Evolutionary conservation across 30 jellyfish, hydroid and myxozoan species (phyloP).

Genomic region (Catostylus mosaicus): DNA sequence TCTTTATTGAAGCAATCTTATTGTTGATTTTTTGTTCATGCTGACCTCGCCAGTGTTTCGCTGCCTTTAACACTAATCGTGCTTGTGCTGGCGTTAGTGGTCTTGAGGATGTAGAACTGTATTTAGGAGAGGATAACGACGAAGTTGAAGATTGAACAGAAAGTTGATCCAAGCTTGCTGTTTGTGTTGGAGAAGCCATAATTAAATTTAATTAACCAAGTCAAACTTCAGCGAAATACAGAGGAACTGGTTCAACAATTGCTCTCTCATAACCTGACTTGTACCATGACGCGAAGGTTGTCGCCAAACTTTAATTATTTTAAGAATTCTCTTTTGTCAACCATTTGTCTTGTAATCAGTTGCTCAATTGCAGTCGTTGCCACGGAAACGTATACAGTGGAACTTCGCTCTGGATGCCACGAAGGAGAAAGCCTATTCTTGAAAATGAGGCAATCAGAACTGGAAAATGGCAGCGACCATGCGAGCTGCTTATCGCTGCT

Average conservation of each 20-base stretch:
- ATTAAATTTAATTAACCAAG: neutral
- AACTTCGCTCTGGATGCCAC: too few species aligned
- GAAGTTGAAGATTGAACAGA: neutral
- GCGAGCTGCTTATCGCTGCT: neutral
- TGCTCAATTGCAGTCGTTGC: conserved; percentile 15
- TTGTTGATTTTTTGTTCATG: conserved; percentile 72
- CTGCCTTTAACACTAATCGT: conserved; percentile 69
- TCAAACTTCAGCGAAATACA: neutral
- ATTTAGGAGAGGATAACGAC: neutral
- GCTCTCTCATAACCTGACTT: too few species aligned
- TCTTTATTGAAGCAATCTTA: conserved; percentile 18
- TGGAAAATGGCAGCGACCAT: conserved; percentile 10
- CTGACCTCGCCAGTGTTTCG: conserved; percentile 78
- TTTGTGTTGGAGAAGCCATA: neutral
- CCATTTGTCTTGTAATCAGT: neutral
- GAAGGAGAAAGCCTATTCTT: neutral
- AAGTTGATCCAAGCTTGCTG: neutral
- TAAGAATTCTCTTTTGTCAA: neutral
- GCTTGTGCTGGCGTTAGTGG: conserved; percentile 65
- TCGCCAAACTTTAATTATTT: too few species aligned
- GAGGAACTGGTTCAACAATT: neutral
- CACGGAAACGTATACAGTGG: neutral
- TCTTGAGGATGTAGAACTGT: conserved; percentile 4
- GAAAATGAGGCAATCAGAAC: neutral
- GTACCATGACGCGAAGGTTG: too few species aligned